Base-by-base conservation (phyloP, 1,140 invertebrate genomes). In the Dendroctonus ponderosae region DNA sequence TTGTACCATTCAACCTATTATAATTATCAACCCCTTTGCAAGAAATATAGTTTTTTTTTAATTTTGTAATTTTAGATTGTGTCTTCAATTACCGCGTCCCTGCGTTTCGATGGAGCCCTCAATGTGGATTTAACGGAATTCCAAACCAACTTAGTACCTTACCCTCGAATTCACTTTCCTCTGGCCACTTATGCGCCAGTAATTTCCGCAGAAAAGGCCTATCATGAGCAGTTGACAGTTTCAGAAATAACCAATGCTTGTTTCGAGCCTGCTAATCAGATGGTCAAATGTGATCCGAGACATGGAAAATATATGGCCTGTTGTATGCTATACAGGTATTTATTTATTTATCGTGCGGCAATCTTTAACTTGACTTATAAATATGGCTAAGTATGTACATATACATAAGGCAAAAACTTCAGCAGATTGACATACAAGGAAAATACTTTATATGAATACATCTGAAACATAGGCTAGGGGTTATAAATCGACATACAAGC, bases 81-180 rank as follows among this genome's bases (percentile, higher is more conserved):
- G 40, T 93, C 91, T 9, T 92, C 91, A 6, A 93, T 93, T 66
- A 93, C 91, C 0, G 91, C 91, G 2, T 92, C 91, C 5, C 82
- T 93, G 1, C 83, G 93, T 51, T 95, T 95, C 79, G 92, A 94
- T 76, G 92, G 92, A 68, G 91, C 92, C 4, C 81, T 94, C 5
- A 96, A 93, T 79, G 91, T 92, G 59, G 92, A 96, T 79, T 82
- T 96, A 60, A 94, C 91, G 9, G 93, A 96, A 81, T 95, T 96
- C 83, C 91, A 91, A 79, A 93, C 91, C 38, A 93, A 93, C 78
- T 81, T 93, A 78, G 91, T 92, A 57, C 90, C 90, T 14, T 92
- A 91, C 77, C 90, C 90, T 15, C 82, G 90, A 68, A 92, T 91
- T 76, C 90, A 91, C 75, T 93, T 91, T 85, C 88, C 88, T 26